These are phyloP conservation scores for Phenganax stokvisi DNA, from an alignment of 92 coral and sea anemone species.

Conservation along the genomic window DNA sequence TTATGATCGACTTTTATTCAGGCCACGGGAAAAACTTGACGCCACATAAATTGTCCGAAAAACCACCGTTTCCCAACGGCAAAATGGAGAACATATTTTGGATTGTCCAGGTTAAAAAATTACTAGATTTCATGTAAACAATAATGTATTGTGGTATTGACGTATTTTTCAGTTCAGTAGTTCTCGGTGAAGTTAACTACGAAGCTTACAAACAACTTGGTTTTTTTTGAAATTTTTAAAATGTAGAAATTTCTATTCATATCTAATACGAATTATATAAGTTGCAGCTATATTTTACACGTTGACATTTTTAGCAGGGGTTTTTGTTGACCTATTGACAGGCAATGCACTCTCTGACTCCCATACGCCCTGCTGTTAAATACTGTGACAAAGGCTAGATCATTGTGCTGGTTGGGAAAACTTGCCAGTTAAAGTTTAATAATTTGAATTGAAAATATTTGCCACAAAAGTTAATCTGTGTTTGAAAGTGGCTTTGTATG, in stretches of 20 bases:
- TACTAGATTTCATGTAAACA: not conserved
- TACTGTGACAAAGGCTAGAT: no score
- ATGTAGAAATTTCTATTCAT: no score
- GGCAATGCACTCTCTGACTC: no score
- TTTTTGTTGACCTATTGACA: no score
- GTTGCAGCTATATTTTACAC: no score
- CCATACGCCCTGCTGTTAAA: no score
- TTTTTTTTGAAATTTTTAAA: no score
- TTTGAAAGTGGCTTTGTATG: no score
- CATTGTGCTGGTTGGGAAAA: not conserved
- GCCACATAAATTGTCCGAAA: slow-evolving; percentile 56
- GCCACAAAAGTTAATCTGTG: not conserved
- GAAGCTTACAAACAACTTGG: no score
- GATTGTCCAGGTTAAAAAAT: slow-evolving; percentile 71
- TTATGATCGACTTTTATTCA: slow-evolving; percentile 70
- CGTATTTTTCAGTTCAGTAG: not conserved
- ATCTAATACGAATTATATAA: no score
- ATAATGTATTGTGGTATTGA: not conserved
- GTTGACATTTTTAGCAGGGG: no score
- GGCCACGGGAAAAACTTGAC: slow-evolving; percentile 64
- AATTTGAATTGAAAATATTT: not conserved
- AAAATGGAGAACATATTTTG: slow-evolving; percentile 79
- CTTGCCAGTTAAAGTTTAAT: not conserved
- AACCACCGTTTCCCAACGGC: slow-evolving; percentile 75
- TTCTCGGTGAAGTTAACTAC: no score